phyloP scores from a whole-genome alignment of 2,797 vertebrate species.

The Pteronotus mesoamericanus region DNA sequence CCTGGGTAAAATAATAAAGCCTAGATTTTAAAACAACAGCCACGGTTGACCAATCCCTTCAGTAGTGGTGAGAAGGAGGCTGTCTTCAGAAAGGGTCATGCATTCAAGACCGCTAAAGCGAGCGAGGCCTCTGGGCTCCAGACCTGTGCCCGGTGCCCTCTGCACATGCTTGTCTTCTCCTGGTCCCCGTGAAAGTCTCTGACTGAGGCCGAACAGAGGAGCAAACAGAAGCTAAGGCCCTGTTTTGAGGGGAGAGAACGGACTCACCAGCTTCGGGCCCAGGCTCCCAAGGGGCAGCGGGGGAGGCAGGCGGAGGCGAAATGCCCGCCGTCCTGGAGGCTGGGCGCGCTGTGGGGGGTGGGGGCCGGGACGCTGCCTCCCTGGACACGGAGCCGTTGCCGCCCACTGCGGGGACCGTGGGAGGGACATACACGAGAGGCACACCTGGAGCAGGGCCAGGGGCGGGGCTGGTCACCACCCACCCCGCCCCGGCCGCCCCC shows the following conservation, averaged over 20 bases:
- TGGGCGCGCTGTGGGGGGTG: rapidly evolving
- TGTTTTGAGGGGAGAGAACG: background rate
- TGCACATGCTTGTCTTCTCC: background rate
- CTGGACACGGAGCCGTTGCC: background rate
- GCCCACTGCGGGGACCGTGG: background rate
- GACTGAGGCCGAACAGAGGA: rapidly evolving
- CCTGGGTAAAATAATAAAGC: background rate
- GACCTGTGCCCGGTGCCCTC: background rate
- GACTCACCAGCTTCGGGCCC: constrained; percentile 42
- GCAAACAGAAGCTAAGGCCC: background rate
- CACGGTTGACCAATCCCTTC: rapidly evolving
- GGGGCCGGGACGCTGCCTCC: rapidly evolving
- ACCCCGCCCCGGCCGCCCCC: background rate
- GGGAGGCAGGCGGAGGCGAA: background rate
- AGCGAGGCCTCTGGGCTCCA: background rate
- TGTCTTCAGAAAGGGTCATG: background rate
- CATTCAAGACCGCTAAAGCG: too few relatives aligned
- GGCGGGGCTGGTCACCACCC: too few relatives aligned
- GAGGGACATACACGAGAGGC: background rate
- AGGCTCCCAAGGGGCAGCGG: background rate
- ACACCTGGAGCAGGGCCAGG: background rate
- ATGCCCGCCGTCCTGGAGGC: rapidly evolving
- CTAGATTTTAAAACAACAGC: background rate
- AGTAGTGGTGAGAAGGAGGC: rapidly evolving
- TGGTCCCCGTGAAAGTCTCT: background rate